These are phyloP conservation scores for Sphaerodactylus townsendi DNA, from an alignment of 2,113 vertebrate species.

Conservation along the genomic window DNA sequence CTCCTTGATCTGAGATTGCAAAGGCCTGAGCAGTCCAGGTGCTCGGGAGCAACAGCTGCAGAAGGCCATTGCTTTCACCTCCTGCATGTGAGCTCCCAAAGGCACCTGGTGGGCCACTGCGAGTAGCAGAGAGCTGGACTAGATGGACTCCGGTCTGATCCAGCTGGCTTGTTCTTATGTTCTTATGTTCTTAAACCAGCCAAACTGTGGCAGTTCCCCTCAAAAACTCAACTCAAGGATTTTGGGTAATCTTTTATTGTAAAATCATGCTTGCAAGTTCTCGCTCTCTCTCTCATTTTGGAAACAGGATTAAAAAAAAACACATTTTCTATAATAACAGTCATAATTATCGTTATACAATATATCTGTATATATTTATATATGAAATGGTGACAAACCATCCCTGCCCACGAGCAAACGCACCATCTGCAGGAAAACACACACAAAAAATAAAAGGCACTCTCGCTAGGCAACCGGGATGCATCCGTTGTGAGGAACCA, in stretches of 20 bases:
- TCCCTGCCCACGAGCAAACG: background rate
- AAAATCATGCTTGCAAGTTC: constrained; percentile 57
- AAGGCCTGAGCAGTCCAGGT: too few species aligned
- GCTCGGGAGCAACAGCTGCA: too few species aligned
- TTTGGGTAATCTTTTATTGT: constrained; percentile 72
- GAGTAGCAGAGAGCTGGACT: too few species aligned
- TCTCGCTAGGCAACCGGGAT: background rate
- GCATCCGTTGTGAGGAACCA: background rate
- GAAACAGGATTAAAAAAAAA: constrained; percentile 65
- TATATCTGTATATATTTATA: constrained; percentile 63
- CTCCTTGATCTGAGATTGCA: too few species aligned
- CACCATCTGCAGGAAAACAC: constrained; percentile 29
- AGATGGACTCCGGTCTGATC: too few species aligned
- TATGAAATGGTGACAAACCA: constrained; percentile 60
- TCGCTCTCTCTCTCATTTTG: background rate
- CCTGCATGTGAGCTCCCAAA: too few species aligned
- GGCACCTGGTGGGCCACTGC: too few species aligned
- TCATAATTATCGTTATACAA: constrained; percentile 20
- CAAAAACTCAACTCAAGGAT: constrained; percentile 6
- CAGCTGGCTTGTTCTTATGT: too few species aligned
- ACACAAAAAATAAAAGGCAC: background rate
- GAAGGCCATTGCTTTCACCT: too few species aligned
- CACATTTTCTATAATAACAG: constrained; percentile 40
- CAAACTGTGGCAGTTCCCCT: too few species aligned
- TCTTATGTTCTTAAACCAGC: too few species aligned